Conservation (phyloP, 2,113 vertebrate genomes). For the Crotalus tigris region DNA sequence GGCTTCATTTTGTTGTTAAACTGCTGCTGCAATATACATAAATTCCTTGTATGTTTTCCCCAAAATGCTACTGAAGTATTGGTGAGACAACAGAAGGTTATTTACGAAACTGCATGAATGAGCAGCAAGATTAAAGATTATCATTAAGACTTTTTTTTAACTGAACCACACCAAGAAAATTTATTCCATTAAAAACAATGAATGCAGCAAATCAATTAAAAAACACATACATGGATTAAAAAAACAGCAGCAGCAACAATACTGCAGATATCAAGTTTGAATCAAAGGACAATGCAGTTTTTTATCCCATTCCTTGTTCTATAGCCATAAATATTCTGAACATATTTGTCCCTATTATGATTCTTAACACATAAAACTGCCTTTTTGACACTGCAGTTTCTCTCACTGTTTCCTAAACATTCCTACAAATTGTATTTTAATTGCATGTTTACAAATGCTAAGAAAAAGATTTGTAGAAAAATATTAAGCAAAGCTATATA, state of each 20-base stretch:
- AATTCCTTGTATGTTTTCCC: neutral
- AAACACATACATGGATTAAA: neutral
- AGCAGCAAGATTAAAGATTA: neutral
- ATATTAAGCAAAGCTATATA: slow-evolving; percentile 31
- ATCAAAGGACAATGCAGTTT: neutral
- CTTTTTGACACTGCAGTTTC: neutral
- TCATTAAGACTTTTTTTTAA: slow-evolving; percentile 18
- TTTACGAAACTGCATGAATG: neutral
- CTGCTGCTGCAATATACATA: neutral
- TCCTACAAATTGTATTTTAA: slow-evolving; percentile 31
- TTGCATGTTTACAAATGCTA: slow-evolving; percentile 50
- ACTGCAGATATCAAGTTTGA: neutral
- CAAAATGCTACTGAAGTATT: neutral
- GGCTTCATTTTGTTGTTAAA: neutral
- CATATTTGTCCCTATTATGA: neutral
- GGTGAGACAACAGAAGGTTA: neutral
- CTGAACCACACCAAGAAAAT: slow-evolving; percentile 11
- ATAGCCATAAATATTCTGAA: neutral
- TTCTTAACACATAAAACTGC: neutral
- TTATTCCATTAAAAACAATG: slow-evolving; percentile 11
- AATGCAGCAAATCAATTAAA: slow-evolving; percentile 14
- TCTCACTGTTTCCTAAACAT: neutral
- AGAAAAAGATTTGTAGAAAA: slow-evolving; percentile 26
- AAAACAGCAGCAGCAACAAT: neutral
- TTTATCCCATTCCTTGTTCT: slow-evolving; percentile 8